phyloP scores from a whole-genome alignment of 2,113 vertebrate species.

The Mustela lutreola region DNA sequence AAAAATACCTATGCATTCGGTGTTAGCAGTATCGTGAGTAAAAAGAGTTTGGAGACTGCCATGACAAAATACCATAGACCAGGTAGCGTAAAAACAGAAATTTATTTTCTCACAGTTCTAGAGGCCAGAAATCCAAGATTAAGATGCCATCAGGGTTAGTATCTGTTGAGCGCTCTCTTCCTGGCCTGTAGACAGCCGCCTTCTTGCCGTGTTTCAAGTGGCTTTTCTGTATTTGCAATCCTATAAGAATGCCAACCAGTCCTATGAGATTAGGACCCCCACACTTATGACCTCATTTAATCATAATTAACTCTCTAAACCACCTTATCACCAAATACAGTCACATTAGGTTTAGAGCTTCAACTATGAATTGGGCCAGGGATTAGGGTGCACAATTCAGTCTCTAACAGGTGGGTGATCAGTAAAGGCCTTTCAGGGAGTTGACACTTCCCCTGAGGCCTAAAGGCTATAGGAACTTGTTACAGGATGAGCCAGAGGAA shows the following conservation, averaged over 20 bases:
- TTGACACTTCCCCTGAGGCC: background rate
- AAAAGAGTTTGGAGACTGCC: background rate
- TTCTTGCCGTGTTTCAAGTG: background rate
- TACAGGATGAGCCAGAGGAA: background rate
- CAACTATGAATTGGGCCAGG: background rate
- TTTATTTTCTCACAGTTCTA: no score
- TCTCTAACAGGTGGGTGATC: background rate
- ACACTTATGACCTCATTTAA: background rate
- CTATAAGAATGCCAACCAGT: background rate
- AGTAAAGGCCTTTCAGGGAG: background rate
- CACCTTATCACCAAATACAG: conserved; percentile 1
- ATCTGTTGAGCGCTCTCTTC: background rate
- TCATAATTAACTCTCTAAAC: background rate
- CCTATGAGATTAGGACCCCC: background rate
- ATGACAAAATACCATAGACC: background rate
- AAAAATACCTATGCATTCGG: background rate
- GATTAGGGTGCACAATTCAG: background rate
- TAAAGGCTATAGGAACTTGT: background rate
- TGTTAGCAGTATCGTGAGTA: background rate
- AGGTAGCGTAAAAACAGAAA: no score
- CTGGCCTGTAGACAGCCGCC: background rate
- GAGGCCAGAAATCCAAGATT: background rate
- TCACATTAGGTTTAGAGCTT: background rate
- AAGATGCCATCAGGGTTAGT: background rate
- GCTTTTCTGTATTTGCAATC: background rate